Conservation (phyloP, 2,888 invertebrate genomes). For the Pemphredon lugubris region DNA sequence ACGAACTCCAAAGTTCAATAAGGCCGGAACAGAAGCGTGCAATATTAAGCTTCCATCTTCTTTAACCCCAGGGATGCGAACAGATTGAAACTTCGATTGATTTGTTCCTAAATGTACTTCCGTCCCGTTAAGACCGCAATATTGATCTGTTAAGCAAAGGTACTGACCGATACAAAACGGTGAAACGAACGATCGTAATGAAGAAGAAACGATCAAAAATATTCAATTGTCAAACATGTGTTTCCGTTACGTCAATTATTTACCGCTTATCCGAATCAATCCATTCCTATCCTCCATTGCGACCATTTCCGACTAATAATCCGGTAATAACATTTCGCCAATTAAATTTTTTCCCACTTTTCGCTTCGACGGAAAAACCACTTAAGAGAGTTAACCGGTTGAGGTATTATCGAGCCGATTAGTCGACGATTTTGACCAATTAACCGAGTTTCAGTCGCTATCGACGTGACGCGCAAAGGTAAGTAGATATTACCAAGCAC, state of each 20-base stretch:
- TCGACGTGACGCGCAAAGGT: neutral
- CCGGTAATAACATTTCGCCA: conserved; percentile 41
- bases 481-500: no score
- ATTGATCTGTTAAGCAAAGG: conserved; percentile 52
- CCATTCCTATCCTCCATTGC: no score
- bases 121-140: conserved; percentile 15
- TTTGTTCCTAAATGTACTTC: conserved; percentile 13
- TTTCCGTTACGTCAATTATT: conserved; percentile 22
- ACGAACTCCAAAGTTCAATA: conserved; percentile 6
- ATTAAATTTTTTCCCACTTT: conserved; percentile 45
- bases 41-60: conserved; percentile 8
- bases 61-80: conserved; percentile 10
- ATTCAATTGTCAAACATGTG: conserved; percentile 5
- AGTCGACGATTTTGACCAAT: conserved; percentile 15
- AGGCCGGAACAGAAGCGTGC: neutral
- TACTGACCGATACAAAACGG: neutral
- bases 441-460: conserved; percentile 5
- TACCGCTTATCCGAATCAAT: conserved; percentile 25
- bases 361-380: conserved; percentile 34
- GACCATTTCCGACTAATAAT: conserved; percentile 34
- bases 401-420: conserved; percentile 33
- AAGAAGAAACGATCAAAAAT: neutral
- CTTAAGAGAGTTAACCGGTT: conserved; percentile 37
- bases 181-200: neutral
- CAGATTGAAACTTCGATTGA: conserved; percentile 14